phyloP scores from a whole-genome alignment of 2,888 invertebrate species.

The Temnothorax rugatulus region DNA sequence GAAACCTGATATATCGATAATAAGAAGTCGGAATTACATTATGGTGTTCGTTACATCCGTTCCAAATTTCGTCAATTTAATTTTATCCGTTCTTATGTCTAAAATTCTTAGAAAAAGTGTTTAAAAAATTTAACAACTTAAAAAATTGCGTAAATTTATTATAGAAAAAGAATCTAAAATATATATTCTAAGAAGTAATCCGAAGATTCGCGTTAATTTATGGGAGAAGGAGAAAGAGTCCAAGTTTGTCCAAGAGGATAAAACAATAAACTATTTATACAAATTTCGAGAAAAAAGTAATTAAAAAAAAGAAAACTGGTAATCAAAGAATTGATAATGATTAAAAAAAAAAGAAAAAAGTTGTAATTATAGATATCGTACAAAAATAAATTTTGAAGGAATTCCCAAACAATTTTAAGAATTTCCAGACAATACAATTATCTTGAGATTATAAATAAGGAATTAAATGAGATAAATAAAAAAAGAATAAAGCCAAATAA shows the following conservation, averaged over 20 bases:
- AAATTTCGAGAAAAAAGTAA: background rate
- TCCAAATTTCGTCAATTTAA: background rate
- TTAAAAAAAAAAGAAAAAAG: background rate
- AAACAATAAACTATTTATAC: background rate
- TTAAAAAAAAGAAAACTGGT: background rate
- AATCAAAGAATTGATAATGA: background rate
- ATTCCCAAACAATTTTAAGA: background rate
- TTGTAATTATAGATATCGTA: background rate
- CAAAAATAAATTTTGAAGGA: background rate
- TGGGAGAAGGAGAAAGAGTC: background rate
- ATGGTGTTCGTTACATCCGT: background rate
- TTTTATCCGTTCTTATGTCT: background rate
- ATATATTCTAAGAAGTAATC: background rate
- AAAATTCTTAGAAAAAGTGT: background rate
- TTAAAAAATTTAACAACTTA: background rate
- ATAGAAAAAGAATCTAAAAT: background rate
- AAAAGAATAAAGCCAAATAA: background rate
- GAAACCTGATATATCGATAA: slow-evolving; percentile 5
- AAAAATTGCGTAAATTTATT: background rate
- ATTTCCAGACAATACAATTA: background rate
- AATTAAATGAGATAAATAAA: background rate
- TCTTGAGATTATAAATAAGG: background rate
- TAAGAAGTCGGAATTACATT: background rate
- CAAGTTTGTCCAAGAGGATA: background rate
- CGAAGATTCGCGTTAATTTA: background rate